These are phyloP conservation scores for Erethizon dorsatum DNA, from an alignment of 2,797 vertebrate species.

Conservation along the genomic window DNA sequence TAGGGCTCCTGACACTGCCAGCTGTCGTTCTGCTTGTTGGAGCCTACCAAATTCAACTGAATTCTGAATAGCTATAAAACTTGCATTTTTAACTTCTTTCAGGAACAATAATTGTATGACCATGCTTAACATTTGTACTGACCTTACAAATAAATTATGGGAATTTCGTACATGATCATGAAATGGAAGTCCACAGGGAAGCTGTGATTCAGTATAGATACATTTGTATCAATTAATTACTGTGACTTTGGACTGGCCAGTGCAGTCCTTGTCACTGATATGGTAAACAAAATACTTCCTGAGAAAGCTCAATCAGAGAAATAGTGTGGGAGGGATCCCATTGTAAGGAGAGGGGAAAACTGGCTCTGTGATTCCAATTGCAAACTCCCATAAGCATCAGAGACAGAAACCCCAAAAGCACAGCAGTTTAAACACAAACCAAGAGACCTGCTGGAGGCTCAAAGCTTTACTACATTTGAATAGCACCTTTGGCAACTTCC, in stretches of 20 bases:
- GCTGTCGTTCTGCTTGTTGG: background rate
- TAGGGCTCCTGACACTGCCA: background rate
- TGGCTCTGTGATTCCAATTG: background rate
- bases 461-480: background rate
- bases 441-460: background rate
- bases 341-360: background rate
- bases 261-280: background rate
- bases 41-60: conserved; percentile 29
- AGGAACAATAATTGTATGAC: conserved; percentile 52
- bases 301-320: conserved; percentile 1
- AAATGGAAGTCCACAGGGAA: background rate
- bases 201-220: background rate
- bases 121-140: background rate
- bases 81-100: conserved; percentile 54
- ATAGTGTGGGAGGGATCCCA: background rate
- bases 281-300: background rate
- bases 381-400: background rate
- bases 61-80: background rate
- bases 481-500: background rate
- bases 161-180: background rate
- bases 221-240: background rate
- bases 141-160: conserved; percentile 12
- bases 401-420: background rate
- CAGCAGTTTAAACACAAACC: background rate
- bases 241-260: background rate